These are phyloP conservation scores for Maniola jurtina DNA, from an alignment of 1,140 invertebrate genomes.

Conservation along the genomic window DNA sequence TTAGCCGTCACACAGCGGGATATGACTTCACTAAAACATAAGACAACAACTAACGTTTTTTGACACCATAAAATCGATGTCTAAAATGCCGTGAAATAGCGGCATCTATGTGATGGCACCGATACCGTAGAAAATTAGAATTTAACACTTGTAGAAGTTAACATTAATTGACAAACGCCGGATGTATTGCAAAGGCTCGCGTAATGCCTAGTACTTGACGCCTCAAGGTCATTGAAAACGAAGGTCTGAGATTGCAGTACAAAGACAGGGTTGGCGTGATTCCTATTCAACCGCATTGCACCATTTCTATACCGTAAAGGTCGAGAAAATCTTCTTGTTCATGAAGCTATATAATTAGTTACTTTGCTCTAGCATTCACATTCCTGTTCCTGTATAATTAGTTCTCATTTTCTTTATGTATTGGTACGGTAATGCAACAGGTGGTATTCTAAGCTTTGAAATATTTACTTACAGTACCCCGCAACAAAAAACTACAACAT, in stretches of 20 bases:
- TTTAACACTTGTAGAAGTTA: conserved; percentile 11
- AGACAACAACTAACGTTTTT: no score
- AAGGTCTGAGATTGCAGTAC: conserved; percentile 54
- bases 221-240: conserved; percentile 37
- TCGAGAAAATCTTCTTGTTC: conserved; percentile 52
- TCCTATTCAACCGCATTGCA: conserved; percentile 58
- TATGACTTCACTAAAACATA: no score
- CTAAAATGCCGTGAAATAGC: no score
- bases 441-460: no score
- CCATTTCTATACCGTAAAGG: conserved; percentile 52
- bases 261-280: conserved; percentile 54
- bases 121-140: not conserved
- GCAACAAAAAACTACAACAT: no score
- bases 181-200: conserved; percentile 30
- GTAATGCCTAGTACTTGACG: conserved; percentile 38
- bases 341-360: conserved; percentile 14
- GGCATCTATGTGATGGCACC: no score
- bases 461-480: no score
- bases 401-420: no score
- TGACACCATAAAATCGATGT: no score
- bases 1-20: no score
- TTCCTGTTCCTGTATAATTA: not conserved
- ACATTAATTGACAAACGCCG: conserved; percentile 22
- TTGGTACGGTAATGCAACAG: no score
- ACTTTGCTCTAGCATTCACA: conserved; percentile 7